These are phyloP conservation scores for Emydoidea blandingii DNA, from an alignment of 2,797 vertebrate species.

Conservation along the genomic window DNA sequence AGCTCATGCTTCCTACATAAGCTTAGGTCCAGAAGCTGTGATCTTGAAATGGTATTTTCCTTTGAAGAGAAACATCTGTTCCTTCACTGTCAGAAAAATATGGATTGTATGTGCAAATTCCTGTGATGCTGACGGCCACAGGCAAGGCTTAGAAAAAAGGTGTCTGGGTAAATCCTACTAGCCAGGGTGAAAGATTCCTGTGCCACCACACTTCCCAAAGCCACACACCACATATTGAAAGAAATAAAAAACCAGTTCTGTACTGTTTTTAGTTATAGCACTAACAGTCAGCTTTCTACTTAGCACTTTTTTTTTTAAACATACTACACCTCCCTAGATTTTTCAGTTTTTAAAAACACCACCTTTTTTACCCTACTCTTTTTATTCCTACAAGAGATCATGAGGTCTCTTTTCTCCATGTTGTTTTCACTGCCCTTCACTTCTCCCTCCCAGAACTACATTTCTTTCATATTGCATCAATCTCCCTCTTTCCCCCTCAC, in stretches of 20 bases:
- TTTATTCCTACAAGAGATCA: rapidly evolving
- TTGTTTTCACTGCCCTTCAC: neutral
- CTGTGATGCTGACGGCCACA: neutral
- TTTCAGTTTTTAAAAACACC: neutral
- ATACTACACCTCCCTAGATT: neutral
- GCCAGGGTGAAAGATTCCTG: neutral
- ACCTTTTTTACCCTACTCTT: neutral
- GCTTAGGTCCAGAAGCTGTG: neutral
- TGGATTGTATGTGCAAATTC: neutral
- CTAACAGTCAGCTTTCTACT: neutral
- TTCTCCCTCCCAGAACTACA: neutral
- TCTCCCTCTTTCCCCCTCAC: rapidly evolving
- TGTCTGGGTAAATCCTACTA: neutral
- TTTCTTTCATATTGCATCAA: neutral
- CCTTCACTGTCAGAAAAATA: neutral
- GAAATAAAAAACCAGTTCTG: neutral
- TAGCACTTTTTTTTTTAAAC: neutral
- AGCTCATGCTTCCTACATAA: neutral
- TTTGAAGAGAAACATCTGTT: neutral
- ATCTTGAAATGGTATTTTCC: rapidly evolving
- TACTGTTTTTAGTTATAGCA: rapidly evolving
- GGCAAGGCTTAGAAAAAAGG: neutral
- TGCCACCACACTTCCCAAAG: neutral
- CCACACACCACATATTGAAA: rapidly evolving
- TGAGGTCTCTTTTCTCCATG: neutral